Evolutionary conservation across 2,113 vertebrate genomes (phyloP).

Genomic region (Gadus chalcogrammus): DNA sequence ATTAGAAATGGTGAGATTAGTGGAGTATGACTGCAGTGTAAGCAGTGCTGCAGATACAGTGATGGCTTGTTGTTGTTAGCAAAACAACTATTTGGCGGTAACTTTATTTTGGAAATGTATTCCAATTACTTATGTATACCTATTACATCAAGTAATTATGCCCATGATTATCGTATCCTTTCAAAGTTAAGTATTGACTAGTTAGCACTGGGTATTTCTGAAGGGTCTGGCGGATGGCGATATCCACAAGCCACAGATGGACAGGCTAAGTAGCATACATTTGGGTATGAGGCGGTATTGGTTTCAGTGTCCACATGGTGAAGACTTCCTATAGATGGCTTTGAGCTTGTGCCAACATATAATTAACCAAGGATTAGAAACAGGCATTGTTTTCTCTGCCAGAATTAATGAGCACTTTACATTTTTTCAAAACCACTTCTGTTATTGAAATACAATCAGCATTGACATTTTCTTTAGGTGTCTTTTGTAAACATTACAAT

Average conservation of each 20-base stretch:
- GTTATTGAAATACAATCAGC: background rate
- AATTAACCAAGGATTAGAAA: slow-evolving; percentile 40
- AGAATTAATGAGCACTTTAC: slow-evolving; percentile 42
- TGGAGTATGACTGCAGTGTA: slow-evolving; percentile 35
- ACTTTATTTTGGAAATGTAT: no score
- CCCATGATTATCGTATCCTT: no score
- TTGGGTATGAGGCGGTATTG: background rate
- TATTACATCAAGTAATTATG: no score
- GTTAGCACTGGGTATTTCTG: background rate
- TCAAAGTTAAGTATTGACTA: no score
- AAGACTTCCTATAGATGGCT: slow-evolving; percentile 28
- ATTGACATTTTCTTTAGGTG: no score
- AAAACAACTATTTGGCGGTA: no score
- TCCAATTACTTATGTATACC: no score
- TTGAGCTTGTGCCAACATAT: slow-evolving; percentile 33
- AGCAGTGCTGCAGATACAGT: background rate
- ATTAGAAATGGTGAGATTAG: slow-evolving; percentile 42
- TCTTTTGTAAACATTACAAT: no score
- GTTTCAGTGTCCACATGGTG: background rate
- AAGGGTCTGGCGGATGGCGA: background rate
- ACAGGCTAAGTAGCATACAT: background rate
- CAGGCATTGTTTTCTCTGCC: background rate
- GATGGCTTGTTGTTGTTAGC: background rate
- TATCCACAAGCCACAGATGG: background rate
- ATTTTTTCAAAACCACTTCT: slow-evolving; percentile 32